These are phyloP conservation scores for Plectropomus leopardus DNA, from an alignment of 2,113 vertebrate species.

Conservation along the genomic window DNA sequence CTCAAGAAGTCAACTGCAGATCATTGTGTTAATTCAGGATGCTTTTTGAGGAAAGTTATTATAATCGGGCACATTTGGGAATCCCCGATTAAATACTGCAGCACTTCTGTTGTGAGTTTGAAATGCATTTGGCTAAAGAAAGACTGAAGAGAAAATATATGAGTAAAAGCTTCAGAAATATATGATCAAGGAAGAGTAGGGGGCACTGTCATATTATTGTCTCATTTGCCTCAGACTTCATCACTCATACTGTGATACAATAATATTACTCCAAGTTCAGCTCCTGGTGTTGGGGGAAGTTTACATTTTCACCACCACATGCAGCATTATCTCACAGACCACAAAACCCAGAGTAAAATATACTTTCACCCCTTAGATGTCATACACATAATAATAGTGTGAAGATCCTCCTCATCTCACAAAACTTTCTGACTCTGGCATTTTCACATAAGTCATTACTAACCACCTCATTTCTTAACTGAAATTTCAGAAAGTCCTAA, in stretches of 20 bases:
- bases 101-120: neutral
- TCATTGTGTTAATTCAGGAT: neutral
- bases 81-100: neutral
- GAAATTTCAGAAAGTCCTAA: neutral
- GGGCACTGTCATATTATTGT: neutral
- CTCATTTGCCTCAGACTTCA: neutral
- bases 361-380: neutral
- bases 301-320: slow-evolving; percentile 10
- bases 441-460: neutral
- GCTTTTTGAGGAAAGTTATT: slow-evolving; percentile 16
- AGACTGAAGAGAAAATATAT: neutral
- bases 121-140: slow-evolving; percentile 21
- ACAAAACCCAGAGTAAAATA: neutral
- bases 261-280: neutral
- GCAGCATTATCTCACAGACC: neutral
- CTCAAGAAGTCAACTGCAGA: neutral
- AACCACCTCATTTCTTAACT: neutral
- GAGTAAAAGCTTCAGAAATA: too few species aligned
- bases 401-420: neutral
- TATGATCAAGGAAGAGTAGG: neutral
- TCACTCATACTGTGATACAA: neutral
- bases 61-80: slow-evolving; percentile 14
- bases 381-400: neutral
- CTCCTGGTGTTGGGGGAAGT: neutral
- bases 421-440: too few species aligned